Evolutionary conservation across 1,140 invertebrate genomes (phyloP).

Genomic region (Drosophila novamexicana): DNA sequence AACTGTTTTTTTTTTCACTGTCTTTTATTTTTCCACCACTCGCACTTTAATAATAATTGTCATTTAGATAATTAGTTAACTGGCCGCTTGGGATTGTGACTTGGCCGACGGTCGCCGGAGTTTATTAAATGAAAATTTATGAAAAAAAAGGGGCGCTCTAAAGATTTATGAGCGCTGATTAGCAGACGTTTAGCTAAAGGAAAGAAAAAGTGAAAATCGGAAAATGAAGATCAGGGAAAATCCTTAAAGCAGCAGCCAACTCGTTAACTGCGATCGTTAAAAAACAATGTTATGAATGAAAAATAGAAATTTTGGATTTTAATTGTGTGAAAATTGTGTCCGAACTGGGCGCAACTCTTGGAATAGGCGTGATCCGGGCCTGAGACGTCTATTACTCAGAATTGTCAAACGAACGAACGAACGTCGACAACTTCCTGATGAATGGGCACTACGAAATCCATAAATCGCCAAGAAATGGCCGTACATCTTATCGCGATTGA

Average conservation of each 20-base stretch:
- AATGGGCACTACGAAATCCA: conserved; percentile 57
- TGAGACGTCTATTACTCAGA: conserved; percentile 33
- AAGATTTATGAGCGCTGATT: conserved; percentile 60
- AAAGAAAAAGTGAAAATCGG: conserved; percentile 64
- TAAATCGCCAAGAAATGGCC: conserved; percentile 60
- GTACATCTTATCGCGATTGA: conserved; percentile 69
- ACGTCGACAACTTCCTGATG: conserved; percentile 60
- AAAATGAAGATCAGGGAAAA: conserved; percentile 32
- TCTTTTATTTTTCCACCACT: conserved; percentile 30
- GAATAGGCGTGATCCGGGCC: conserved; percentile 6
- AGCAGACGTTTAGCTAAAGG: conserved; percentile 44
- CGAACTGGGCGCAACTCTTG: conserved; percentile 8
- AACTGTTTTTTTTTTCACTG: conserved; percentile 33
- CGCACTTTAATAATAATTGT: conserved; percentile 75
- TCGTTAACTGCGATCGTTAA: conserved; percentile 34
- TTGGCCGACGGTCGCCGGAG: conserved; percentile 59
- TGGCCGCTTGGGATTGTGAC: conserved; percentile 33
- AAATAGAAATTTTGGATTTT: conserved; percentile 35
- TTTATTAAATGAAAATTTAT: conserved; percentile 83
- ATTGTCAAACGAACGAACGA: conserved; percentile 28
- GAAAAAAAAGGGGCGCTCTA: conserved; percentile 45
- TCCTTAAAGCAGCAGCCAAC: conserved; percentile 5
- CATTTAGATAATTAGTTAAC: conserved; percentile 77
- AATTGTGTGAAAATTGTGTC: conserved; percentile 68
- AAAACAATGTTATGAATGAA: conserved; percentile 71